Percentiles rank a stretch among this genome's conserved stretches.
Evolutionary conservation across 2,797 vertebrate genomes (phyloP).

Genomic region (Gouania willdenowi): DNA sequence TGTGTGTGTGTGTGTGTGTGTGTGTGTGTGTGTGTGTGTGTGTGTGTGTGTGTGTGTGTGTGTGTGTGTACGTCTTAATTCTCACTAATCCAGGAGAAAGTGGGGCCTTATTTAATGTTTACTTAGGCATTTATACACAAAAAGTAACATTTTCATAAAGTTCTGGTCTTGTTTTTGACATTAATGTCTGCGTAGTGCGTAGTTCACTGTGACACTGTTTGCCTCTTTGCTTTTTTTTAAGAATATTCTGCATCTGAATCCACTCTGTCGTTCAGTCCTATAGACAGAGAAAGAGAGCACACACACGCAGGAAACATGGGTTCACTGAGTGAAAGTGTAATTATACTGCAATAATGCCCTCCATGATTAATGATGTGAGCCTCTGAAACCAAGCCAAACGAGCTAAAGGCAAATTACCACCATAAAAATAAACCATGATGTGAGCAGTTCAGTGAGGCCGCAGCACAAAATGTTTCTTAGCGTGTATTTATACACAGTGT

Average conservation of each 20-base stretch:
- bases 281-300: constrained; percentile 23
- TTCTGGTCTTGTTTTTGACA: no score
- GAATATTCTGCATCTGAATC: constrained; percentile 16
- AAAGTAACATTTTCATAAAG: no score
- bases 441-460: constrained; percentile 66
- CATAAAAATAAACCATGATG: constrained; percentile 74
- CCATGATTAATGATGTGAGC: constrained; percentile 74
- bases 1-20: no score
- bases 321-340: constrained; percentile 67
- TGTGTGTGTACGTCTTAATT: no score
- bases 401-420: constrained; percentile 69
- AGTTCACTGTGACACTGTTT: no score
- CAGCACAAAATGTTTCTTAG: constrained; percentile 57
- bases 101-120: no score
- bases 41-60: no score
- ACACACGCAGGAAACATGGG: constrained; percentile 35
- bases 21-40: no score
- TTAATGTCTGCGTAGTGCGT: no score
- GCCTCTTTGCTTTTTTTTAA: no score
- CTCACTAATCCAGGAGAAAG: no score
- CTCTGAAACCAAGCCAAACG: constrained; percentile 66
- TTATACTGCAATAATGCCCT: constrained; percentile 69
- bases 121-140: no score
- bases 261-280: constrained; percentile 15
- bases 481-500: constrained; percentile 60